These are phyloP conservation scores for Ganaspis brasiliensis DNA, from an alignment of 2,888 invertebrate species.

Conservation along the genomic window DNA sequence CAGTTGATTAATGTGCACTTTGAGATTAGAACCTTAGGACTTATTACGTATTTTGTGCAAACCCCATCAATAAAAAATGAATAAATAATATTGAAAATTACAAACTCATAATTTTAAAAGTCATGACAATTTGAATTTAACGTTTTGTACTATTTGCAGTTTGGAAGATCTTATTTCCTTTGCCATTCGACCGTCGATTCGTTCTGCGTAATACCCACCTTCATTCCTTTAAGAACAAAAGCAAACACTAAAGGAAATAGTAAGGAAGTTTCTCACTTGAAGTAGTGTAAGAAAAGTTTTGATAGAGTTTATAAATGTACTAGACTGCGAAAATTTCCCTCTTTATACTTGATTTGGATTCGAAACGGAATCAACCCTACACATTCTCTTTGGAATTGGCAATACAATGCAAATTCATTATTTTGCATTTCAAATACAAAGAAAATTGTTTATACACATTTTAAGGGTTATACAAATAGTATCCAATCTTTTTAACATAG, in stretches of 20 bases:
- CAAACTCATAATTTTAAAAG: no score
- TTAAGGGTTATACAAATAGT: no score
- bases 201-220: not conserved
- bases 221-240: conserved; percentile 4
- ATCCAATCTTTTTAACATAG: no score
- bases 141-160: not conserved
- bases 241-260: conserved; percentile 1
- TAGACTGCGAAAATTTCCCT: not conserved
- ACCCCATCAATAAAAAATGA: no score
- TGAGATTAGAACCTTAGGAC: no score
- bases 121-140: conserved; percentile 7
- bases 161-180: not conserved
- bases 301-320: conserved; percentile 6
- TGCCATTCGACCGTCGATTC: not conserved
- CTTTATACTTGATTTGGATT: not conserved
- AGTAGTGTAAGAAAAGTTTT: conserved; percentile 10
- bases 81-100: no score
- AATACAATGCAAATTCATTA: no score
- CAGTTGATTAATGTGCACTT: no score
- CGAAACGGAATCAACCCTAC: not conserved
- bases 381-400: not conserved
- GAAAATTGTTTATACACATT: no score
- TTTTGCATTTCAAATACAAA: no score
- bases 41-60: no score
- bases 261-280: not conserved